Percentiles rank a stretch among this genome's conserved stretches.
Conservation (phyloP, 2,888 invertebrate species). For the Drosophila histrio region DNA sequence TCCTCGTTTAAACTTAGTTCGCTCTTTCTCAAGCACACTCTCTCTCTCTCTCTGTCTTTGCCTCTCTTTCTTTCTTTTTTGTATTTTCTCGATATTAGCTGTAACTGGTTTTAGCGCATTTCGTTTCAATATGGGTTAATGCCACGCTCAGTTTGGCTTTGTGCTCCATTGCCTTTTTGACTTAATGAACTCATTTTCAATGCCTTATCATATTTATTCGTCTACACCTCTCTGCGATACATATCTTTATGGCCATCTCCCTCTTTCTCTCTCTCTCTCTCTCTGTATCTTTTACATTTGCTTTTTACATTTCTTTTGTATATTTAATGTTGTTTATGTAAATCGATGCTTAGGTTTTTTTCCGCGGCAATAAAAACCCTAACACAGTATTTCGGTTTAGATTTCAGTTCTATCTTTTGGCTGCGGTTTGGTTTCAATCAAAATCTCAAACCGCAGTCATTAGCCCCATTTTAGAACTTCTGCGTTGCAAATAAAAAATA, state of each 20-base stretch:
- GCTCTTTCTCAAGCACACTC: not conserved
- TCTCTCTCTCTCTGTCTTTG: not conserved
- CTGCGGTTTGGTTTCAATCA: conserved; percentile 21
- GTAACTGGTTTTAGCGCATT: conserved; percentile 52
- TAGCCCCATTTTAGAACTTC: conserved; percentile 65
- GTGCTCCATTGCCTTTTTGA: conserved; percentile 48
- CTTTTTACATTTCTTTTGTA: conserved; percentile 52
- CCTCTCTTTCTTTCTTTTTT: not conserved
- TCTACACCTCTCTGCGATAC: conserved; percentile 37
- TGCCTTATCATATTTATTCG: conserved; percentile 59
- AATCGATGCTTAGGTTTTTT: conserved; percentile 27
- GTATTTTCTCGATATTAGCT: conserved; percentile 5
- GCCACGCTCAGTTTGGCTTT: conserved; percentile 50
- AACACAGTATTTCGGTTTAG: conserved; percentile 11
- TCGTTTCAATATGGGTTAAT: conserved; percentile 60
- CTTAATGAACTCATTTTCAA: conserved; percentile 66
- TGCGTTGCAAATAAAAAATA: conserved; percentile 35
- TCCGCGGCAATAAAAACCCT: conserved; percentile 20
- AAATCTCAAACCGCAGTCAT: conserved; percentile 59
- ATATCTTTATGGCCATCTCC: conserved; percentile 27
- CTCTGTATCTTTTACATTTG: not conserved
- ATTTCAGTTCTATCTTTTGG: conserved; percentile 24
- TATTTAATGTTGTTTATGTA: conserved; percentile 46
- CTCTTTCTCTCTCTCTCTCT: conserved; percentile 5
- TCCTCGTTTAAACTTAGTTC: conserved; percentile 1